A percentile compares a stretch with the other conserved stretches of the same genome.
Conservation (phyloP, 1,140 invertebrate species). For the Diorhabda elongata region DNA sequence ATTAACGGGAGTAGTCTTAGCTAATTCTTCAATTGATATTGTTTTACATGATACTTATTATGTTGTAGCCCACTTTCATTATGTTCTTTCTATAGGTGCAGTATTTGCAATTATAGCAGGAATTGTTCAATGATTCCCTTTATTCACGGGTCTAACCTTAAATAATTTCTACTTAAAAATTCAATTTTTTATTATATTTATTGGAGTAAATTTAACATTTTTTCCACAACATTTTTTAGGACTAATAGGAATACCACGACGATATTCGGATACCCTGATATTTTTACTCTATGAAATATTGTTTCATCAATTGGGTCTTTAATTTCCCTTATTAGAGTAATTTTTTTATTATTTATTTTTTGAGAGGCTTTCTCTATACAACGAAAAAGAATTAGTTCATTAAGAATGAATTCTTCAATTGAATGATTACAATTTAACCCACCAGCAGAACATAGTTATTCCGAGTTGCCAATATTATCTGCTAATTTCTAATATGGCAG, state of each 20-base stretch:
- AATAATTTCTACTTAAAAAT: slow-evolving; percentile 55
- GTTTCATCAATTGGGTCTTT: slow-evolving; percentile 49
- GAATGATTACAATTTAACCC: slow-evolving; percentile 57
- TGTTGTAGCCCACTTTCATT: slow-evolving; percentile 73
- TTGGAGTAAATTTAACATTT: slow-evolving; percentile 69
- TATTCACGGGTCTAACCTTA: slow-evolving; percentile 58
- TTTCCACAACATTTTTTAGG: slow-evolving; percentile 74
- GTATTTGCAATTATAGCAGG: slow-evolving; percentile 68
- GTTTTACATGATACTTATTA: slow-evolving; percentile 71
- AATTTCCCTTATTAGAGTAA: too few relatives aligned
- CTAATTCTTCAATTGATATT: slow-evolving; percentile 69
- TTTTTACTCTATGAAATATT: slow-evolving; percentile 59
- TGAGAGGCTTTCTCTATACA: too few relatives aligned
- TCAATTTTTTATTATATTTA: slow-evolving; percentile 60
- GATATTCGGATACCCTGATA: slow-evolving; percentile 69
- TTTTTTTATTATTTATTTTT: too few relatives aligned
- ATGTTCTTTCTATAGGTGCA: slow-evolving; percentile 61
- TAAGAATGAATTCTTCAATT: slow-evolving; percentile 50
- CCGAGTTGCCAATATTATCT: slow-evolving; percentile 53
- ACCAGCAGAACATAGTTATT: slow-evolving; percentile 54
- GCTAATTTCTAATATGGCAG: slow-evolving; percentile 55
- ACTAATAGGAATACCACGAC: slow-evolving; percentile 66
- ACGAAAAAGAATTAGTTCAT: too few relatives aligned
- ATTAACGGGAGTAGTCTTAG: slow-evolving; percentile 61
- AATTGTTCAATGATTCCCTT: slow-evolving; percentile 61